Conservation (phyloP, 2,797 vertebrate genomes). For the Phaenicophaeus curvirostris region DNA sequence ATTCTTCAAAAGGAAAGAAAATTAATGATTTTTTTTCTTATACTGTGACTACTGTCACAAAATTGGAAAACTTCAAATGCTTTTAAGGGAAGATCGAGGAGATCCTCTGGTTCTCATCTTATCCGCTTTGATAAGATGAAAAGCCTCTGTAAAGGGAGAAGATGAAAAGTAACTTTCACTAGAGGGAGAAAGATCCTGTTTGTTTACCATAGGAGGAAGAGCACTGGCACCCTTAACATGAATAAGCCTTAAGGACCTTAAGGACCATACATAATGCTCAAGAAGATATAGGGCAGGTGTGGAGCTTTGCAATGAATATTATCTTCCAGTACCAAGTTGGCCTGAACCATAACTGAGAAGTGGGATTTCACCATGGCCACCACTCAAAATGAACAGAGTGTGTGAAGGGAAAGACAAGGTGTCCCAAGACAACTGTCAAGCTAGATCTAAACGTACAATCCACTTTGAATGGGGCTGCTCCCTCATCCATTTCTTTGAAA, state of each 20-base stretch:
- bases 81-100: background rate
- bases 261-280: background rate
- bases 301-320: background rate
- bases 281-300: rapidly evolving
- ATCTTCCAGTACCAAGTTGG: background rate
- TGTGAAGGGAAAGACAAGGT: background rate
- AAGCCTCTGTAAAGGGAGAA: background rate
- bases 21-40: background rate
- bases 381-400: background rate
- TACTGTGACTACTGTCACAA: background rate
- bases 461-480: background rate
- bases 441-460: background rate
- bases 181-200: background rate
- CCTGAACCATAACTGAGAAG: background rate
- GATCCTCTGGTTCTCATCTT: background rate
- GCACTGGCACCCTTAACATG: background rate
- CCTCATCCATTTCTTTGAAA: background rate
- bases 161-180: background rate
- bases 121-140: background rate
- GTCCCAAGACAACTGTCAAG: rapidly evolving
- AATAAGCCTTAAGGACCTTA: background rate
- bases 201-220: background rate
- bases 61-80: background rate
- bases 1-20: background rate
- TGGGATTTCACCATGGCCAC: background rate